Evolutionary conservation across 2,888 invertebrate species (phyloP), one percentile per base, ranked within the genome.

Genomic region (Antitype chi): DNA sequence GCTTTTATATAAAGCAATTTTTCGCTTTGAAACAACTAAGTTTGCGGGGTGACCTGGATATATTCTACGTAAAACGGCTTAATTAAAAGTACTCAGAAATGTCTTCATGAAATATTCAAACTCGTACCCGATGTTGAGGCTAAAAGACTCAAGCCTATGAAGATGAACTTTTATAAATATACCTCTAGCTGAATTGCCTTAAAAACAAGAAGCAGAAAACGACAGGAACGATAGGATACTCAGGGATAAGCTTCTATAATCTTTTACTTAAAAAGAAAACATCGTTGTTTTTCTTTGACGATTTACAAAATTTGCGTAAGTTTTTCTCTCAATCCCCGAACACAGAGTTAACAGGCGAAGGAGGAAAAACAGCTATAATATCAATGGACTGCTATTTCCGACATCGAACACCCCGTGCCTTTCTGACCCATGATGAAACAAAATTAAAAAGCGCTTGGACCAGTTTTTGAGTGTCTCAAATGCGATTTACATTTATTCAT

Each of bases 401-500:
- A 75, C 78, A 74, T 81, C 57, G 75, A 80, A 78, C 72, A 80
- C 57, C 76, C 80, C 67, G 49, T 66, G 66, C 78, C 71, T 72
- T 74, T 77, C 78, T 79, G 84, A 78, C 69, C 82, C 78, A 86
- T 85, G 82, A 81, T 78, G 68, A 81, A 74, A 89, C 79, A 87
- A 89, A 87, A 87, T 87, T 84, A 86, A 86, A 87, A 83, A 81
- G 76, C 77, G 80, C 89, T 90, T 91, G 92, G 91, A 92, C 94
- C 92, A 92, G 93, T 94, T 94, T 92, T 91, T 88, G 89, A 91
- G 89, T 90, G 89, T 85, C 89, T 88, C 88, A 92, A 94, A 94
- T 94, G 90, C 90, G 91, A 94, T 94, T 94, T 91, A 94, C 93
- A 96, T 95, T 95, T 96, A 96, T 96, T 96, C 95, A 92, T 94